These are phyloP conservation scores for Holacanthella duospinosa DNA, from an alignment of 2,888 invertebrate species.

Conservation along the genomic window DNA sequence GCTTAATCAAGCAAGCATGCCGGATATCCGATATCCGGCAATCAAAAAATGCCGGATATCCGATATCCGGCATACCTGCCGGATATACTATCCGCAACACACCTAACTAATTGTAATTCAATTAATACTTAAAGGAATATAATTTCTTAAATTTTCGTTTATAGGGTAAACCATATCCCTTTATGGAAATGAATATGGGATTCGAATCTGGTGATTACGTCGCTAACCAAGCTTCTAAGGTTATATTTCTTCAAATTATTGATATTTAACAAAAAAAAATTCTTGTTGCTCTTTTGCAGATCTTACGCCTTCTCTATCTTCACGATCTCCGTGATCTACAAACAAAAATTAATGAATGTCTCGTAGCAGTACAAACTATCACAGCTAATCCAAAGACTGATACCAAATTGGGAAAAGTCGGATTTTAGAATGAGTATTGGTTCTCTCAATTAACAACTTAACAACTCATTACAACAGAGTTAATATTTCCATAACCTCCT, in stretches of 20 bases:
- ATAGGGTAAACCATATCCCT: constrained; percentile 58
- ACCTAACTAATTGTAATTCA: too few relatives aligned
- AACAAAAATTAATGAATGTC: constrained; percentile 84
- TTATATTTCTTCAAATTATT: constrained; percentile 3
- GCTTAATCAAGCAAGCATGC: too few relatives aligned
- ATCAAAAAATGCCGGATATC: too few relatives aligned
- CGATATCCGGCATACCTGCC: too few relatives aligned
- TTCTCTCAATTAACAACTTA: too few relatives aligned
- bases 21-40: too few relatives aligned
- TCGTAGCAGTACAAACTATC: constrained; percentile 80
- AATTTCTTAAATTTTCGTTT: constrained; percentile 25
- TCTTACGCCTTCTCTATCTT: constrained; percentile 68
- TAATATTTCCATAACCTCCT: too few relatives aligned
- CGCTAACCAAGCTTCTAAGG: constrained; percentile 60
- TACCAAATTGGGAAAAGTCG: constrained; percentile 85
- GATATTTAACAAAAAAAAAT: background rate
- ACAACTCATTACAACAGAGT: too few relatives aligned
- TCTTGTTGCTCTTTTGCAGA: constrained; percentile 39
- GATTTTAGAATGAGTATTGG: too few relatives aligned
- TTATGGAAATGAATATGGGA: constrained; percentile 56
- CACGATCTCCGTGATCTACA: constrained; percentile 77
- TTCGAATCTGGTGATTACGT: constrained; percentile 55
- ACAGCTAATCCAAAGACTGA: constrained; percentile 97
- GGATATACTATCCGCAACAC: too few relatives aligned
- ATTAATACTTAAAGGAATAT: background rate